Evolutionary conservation across 1,140 invertebrate genomes (phyloP), one percentile per base, ranked within the genome.

Genomic region (Saxidomus purpurata): DNA sequence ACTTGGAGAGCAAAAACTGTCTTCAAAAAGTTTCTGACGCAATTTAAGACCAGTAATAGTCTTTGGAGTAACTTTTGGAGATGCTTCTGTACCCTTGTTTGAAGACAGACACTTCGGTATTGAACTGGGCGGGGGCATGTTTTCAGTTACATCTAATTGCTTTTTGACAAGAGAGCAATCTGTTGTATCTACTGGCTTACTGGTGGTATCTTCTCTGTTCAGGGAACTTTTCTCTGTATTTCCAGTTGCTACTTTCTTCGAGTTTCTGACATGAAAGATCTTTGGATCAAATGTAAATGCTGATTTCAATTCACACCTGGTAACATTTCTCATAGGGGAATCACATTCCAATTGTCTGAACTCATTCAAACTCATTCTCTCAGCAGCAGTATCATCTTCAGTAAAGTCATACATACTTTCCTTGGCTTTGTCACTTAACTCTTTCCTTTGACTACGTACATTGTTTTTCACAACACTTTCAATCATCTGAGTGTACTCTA

Each of bases 311-410:
- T 71, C 67, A 36, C 1, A 2, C 17, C 17, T 38, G 13, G 34
- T 8, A 36, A 38, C 3, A 15, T 1, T 9, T 40, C 36, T 71
- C 67, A 71, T 71, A 22, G 67, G 67, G 4, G 67, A 38, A 15
- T 36, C 19, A 71, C 34, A 40, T 38, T 38, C 36, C 0, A 34
- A 36, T 15, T 38, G 67, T 71, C 67, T 36, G 67, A 71, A 71
- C 28, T 71, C 67, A 11, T 36, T 71, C 67, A 71, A 40, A n/a
- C 67, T 71, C 34, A 71, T 71, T 40, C 67, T 71, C 22, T 71
- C 36, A 38, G 11, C 31, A 28, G 31, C 3, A 19, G 1, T 71
- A 71, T 71, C 67, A 71, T 38, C 34, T 38, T 71, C 67, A 36
- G 13, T 71, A 40, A 71, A 71, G 67, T 71, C 67, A 71, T 71